Evolutionary conservation across 2,113 vertebrate genomes (phyloP).

Genomic region (Aspidoscelis tigris): DNA sequence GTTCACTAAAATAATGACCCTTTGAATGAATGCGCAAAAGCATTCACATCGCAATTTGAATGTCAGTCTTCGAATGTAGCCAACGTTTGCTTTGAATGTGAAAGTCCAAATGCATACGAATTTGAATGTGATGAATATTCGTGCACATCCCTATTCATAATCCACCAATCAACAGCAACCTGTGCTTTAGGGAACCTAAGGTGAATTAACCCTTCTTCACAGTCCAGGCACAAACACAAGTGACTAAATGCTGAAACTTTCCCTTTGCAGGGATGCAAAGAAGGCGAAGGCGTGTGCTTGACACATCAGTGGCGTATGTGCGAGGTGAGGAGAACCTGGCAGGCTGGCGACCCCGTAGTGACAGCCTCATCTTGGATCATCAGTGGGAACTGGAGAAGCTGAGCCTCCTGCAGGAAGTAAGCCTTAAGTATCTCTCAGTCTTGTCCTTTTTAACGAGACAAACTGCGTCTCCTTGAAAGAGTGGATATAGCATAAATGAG

Average conservation of each 20-base stretch:
- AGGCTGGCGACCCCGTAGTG: conserved; percentile 95
- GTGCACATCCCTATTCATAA: too few relatives aligned
- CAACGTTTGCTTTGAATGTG: too few relatives aligned
- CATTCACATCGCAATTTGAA: too few relatives aligned
- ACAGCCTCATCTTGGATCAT: conserved; percentile 97
- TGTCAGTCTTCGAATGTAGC: too few relatives aligned
- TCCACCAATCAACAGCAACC: too few relatives aligned
- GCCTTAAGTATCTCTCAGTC: not conserved
- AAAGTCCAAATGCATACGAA: too few relatives aligned
- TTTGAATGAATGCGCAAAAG: too few relatives aligned
- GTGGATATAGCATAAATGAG: too few relatives aligned
- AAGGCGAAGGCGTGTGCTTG: conserved; percentile 90
- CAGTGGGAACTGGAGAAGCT: conserved; percentile 98
- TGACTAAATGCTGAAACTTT: not conserved
- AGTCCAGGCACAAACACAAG: not conserved
- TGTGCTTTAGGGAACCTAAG: not conserved
- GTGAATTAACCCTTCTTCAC: not conserved
- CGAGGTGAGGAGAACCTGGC: conserved; percentile 97
- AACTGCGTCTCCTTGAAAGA: not conserved
- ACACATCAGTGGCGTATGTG: conserved; percentile 94
- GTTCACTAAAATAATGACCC: too few relatives aligned
- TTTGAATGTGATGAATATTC: too few relatives aligned
- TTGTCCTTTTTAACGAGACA: not conserved
- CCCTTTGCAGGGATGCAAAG: conserved; percentile 90
- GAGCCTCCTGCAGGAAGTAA: conserved; percentile 93